These are phyloP conservation scores for Eulithis prunata DNA, from an alignment of 2,888 invertebrate species.

Conservation along the genomic window DNA sequence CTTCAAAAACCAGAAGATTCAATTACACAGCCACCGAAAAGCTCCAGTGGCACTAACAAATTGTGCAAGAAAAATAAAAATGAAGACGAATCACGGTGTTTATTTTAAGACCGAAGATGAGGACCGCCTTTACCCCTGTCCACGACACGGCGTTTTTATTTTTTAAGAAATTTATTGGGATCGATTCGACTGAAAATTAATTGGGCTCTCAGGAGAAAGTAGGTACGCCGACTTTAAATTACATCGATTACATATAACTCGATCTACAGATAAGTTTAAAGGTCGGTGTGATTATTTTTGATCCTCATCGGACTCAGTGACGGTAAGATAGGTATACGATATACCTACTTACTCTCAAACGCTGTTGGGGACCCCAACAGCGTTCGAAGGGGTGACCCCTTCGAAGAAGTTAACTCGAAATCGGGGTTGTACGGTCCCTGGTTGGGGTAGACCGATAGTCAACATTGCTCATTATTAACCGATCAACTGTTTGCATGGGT, in stretches of 20 bases:
- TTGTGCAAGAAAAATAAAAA: constrained; percentile 81
- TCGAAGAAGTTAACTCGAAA: too few species aligned
- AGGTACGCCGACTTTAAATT: constrained; percentile 70
- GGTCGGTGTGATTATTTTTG: constrained; percentile 33
- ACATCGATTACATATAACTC: constrained; percentile 56
- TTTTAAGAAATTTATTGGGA: constrained; percentile 61
- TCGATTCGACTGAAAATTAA: constrained; percentile 75
- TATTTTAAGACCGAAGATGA: constrained; percentile 67
- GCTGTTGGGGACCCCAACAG: too few species aligned
- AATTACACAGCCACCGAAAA: constrained; percentile 82
- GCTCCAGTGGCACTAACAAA: constrained; percentile 81
- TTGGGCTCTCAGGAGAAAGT: constrained; percentile 72
- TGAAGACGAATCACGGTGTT: constrained; percentile 61
- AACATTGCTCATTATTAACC: too few species aligned
- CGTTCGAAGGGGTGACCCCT: too few species aligned
- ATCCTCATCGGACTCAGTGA: constrained; percentile 26
- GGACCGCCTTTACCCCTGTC: constrained; percentile 52
- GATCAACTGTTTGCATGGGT: too few species aligned
- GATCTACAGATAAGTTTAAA: constrained; percentile 57
- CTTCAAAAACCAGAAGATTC: constrained; percentile 81
- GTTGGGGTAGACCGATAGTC: too few species aligned
- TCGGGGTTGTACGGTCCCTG: too few species aligned
- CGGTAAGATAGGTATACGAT: too few species aligned
- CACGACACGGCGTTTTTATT: constrained; percentile 54
- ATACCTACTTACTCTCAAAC: too few species aligned